phyloP scores from a whole-genome alignment of 2,113 vertebrate genomes.

The Chitala chitala region DNA sequence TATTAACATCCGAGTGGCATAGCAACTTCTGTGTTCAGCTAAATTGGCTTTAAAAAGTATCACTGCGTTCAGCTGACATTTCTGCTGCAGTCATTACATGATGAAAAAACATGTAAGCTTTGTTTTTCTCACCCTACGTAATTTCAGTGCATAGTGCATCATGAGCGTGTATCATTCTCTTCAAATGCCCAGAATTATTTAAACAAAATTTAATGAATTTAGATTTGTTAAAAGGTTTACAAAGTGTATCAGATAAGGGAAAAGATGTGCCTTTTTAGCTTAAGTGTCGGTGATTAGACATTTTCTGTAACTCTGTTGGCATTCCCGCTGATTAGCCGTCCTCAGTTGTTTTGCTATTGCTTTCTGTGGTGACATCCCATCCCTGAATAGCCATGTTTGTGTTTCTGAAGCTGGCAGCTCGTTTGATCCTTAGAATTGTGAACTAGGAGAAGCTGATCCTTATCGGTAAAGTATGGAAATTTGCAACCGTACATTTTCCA shows the following conservation, averaged over 20 bases:
- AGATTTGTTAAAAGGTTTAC: constrained; percentile 56
- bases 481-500: constrained; percentile 31
- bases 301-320: constrained; percentile 38
- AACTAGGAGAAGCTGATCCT: constrained; percentile 40
- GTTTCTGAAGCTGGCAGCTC: constrained; percentile 49
- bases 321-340: constrained; percentile 27
- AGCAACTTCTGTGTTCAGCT: background rate
- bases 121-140: background rate
- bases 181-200: constrained; percentile 18
- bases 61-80: background rate
- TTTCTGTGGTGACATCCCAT: constrained; percentile 48
- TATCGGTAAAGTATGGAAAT: constrained; percentile 30
- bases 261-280: constrained; percentile 66
- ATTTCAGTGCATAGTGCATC: constrained; percentile 24
- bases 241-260: constrained; percentile 58
- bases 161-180: constrained; percentile 27
- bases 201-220: constrained; percentile 41
- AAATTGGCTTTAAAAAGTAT: background rate
- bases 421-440: constrained; percentile 26
- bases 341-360: too few relatives aligned
- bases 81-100: too few relatives aligned
- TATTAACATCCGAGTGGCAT: background rate
- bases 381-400: constrained; percentile 28
- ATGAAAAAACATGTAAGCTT: background rate
- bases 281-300: constrained; percentile 47